Base-by-base conservation (phyloP, 2,888 invertebrate species). In the Reticulitermes lucifugus region DNA sequence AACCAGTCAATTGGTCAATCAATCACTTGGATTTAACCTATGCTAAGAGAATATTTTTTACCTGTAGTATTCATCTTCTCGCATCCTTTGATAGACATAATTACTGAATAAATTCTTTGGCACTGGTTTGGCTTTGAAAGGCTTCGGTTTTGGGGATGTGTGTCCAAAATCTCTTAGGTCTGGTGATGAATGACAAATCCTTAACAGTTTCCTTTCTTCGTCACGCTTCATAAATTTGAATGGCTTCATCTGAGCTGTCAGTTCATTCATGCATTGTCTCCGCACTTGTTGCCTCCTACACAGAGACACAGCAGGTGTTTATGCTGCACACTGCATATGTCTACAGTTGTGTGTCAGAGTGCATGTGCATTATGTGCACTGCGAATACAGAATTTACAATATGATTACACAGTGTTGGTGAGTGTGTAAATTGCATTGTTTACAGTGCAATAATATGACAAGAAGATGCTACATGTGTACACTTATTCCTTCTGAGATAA, bases 11-110 rank as follows among this genome's bases (percentile, higher is more conserved):
- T 1, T 46, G 46, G 12, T 73, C 5, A 5, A 14, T 29, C 73
- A 73, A 25, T 41, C 18, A 73, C 25, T 14, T 73, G 29, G 25
- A 73, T 73, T 35, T 41, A 41, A 14, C 9, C 79, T 46, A 46
- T 46, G 35, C 9, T 65, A 10, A 12, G 25, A 65, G 46, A 46
- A 46, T 46, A 1, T 46, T n/a, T 60, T 6, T 87, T 88, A 95
- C 95, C 95, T 93, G 89, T 94, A 95, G 90, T 94, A 95, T 87
- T 95, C 94, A 88, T 95, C 94, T 89, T 95, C 95, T 87, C 94
- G 93, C 92, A 94, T 94, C 89, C 94, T 94, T 87, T 94, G 93
- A 87, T 95, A 95, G 88, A 95, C 92, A 87, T 94, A 94, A 88
- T 94, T 94, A 25, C 94, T 94, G 89, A 95, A 95, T 41, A 95